Percentiles rank a stretch among this genome's conserved stretches.
These are phyloP conservation scores for Lepus americanus DNA, from an alignment of 2,113 vertebrate species.

Conservation along the genomic window DNA sequence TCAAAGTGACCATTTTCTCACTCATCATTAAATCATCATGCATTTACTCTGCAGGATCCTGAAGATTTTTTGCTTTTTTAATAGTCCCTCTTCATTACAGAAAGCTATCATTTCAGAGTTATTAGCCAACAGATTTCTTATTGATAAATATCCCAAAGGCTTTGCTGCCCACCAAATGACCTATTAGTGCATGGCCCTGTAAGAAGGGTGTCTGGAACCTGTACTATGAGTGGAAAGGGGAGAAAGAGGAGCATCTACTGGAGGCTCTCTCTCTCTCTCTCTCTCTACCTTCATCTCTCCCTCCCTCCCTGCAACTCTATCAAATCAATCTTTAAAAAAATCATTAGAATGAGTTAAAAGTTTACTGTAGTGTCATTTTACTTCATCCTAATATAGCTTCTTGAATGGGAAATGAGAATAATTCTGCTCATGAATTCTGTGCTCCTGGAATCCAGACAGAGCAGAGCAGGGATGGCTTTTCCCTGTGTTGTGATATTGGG, in stretches of 20 bases:
- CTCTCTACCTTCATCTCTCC: too few relatives aligned
- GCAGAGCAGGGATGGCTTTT: neutral
- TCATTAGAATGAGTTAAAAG: neutral
- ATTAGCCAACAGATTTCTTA: neutral
- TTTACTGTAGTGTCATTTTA: neutral
- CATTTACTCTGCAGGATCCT: neutral
- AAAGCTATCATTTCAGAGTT: neutral
- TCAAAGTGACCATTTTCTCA: neutral
- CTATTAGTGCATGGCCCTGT: too few relatives aligned
- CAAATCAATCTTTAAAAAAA: neutral
- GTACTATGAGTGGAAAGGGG: neutral
- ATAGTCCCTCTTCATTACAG: neutral
- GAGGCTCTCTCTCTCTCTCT: too few relatives aligned
- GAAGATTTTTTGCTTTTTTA: neutral
- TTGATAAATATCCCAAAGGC: neutral
- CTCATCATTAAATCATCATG: neutral
- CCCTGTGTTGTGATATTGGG: neutral
- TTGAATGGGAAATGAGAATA: neutral
- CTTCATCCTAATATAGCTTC: neutral
- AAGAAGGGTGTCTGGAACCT: neutral
- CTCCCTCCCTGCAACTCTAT: too few relatives aligned
- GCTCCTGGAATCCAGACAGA: neutral
- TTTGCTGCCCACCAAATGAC: neutral
- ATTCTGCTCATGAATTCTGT: neutral
- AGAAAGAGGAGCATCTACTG: neutral